phyloP scores from a whole-genome alignment of 2,113 vertebrate species.

The Pithys albifrons region DNA sequence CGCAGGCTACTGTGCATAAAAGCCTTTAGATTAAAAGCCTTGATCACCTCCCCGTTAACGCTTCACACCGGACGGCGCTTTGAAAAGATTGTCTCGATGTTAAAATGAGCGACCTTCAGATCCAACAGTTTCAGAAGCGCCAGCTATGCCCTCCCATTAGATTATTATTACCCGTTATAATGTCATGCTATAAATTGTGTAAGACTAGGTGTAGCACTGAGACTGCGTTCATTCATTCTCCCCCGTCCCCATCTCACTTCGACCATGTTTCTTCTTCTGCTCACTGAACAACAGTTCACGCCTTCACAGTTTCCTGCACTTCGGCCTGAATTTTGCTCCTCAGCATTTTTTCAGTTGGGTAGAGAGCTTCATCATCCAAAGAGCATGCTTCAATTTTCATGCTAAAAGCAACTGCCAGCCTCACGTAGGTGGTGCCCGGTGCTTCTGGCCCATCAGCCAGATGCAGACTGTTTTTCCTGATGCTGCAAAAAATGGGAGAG shows the following conservation, averaged over 20 bases:
- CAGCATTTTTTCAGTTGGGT: neutral
- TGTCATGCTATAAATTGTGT: neutral
- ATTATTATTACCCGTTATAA: neutral
- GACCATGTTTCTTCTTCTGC: neutral
- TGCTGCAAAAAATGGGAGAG: neutral
- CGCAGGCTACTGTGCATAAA: neutral
- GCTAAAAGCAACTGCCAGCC: neutral
- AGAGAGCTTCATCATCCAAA: neutral
- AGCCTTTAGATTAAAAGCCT: constrained; percentile 20
- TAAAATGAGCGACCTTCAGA: constrained; percentile 44
- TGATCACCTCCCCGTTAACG: neutral
- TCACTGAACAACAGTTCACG: neutral
- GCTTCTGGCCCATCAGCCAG: neutral
- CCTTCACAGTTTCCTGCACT: neutral
- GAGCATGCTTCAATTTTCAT: neutral
- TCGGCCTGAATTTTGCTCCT: constrained; percentile 25
- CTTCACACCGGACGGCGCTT: neutral
- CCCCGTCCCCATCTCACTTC: neutral
- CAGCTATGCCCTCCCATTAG: constrained; percentile 8
- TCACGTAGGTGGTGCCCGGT: neutral
- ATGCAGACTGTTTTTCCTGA: neutral
- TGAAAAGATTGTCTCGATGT: constrained; percentile 29
- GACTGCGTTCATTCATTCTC: neutral
- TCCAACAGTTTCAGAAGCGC: neutral
- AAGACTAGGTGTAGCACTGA: neutral